Evolutionary conservation across 2,797 vertebrate genomes (phyloP).

Genomic region (Malurus leucopterus): DNA sequence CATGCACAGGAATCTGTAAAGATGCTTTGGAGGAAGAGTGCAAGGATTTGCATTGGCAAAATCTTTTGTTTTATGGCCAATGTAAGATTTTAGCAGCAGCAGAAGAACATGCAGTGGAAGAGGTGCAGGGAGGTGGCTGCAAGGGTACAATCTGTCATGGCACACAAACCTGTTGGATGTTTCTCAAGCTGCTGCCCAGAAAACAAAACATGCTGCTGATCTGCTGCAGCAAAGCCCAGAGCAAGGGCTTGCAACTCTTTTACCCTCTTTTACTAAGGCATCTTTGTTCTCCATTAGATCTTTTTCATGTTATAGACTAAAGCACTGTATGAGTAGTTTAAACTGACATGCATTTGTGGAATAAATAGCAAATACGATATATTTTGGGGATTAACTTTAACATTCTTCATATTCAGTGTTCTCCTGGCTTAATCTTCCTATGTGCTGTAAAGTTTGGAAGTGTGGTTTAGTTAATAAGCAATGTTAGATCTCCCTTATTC

Average conservation of each 20-base stretch:
- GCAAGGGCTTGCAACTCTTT: not conserved
- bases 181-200: not conserved
- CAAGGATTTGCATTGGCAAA: not conserved
- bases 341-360: not conserved
- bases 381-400: not conserved
- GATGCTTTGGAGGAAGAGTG: not conserved
- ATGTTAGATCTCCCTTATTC: not conserved
- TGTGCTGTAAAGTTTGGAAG: not conserved
- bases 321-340: not conserved
- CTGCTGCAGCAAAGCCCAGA: not conserved
- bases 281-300: not conserved
- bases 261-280: not conserved
- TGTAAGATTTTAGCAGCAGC: not conserved
- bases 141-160: not conserved
- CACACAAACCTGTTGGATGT: not conserved
- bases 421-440: not conserved
- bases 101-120: not conserved
- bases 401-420: not conserved
- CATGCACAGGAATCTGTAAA: not conserved
- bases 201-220: not conserved
- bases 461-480: not conserved
- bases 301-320: not conserved
- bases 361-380: not conserved
- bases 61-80: not conserved
- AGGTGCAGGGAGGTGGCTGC: not conserved